These are phyloP conservation scores for Drosophila subsilvestris DNA, from an alignment of 2,888 invertebrate species.

Conservation along the genomic window DNA sequence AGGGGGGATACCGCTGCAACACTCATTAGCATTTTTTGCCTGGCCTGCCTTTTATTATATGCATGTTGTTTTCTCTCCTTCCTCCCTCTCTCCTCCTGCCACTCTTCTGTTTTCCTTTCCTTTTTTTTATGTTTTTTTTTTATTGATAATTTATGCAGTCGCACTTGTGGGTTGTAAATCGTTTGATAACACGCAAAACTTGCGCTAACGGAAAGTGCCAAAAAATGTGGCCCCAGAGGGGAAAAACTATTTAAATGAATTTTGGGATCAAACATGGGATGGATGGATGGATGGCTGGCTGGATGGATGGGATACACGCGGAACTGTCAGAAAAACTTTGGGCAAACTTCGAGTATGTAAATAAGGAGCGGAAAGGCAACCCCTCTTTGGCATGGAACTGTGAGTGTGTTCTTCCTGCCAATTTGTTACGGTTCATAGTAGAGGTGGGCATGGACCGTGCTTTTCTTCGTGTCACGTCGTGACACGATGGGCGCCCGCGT, in stretches of 20 bases:
- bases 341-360: neutral
- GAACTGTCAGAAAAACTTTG: neutral
- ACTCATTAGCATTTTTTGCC: constrained; percentile 74
- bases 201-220: constrained; percentile 72
- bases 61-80: constrained; percentile 28
- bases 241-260: constrained; percentile 12
- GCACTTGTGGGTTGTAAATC: constrained; percentile 76
- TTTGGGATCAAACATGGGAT: constrained; percentile 7
- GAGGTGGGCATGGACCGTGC: too few species aligned
- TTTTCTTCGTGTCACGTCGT: too few species aligned
- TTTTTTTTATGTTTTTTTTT: constrained; percentile 38
- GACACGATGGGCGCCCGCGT: too few species aligned
- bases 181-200: constrained; percentile 76
- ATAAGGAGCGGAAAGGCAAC: neutral
- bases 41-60: constrained; percentile 73
- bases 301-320: neutral
- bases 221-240: constrained; percentile 48
- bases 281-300: constrained; percentile 4
- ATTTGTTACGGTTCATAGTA: neutral
- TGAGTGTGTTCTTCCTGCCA: neutral
- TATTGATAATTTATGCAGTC: constrained; percentile 78
- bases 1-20: constrained; percentile 21
- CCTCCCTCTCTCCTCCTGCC: neutral
- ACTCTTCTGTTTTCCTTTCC: neutral
- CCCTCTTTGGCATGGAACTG: too few species aligned